Evolutionary conservation across 2,888 invertebrate species (phyloP).

Genomic region (Palloptera scutellata): DNA sequence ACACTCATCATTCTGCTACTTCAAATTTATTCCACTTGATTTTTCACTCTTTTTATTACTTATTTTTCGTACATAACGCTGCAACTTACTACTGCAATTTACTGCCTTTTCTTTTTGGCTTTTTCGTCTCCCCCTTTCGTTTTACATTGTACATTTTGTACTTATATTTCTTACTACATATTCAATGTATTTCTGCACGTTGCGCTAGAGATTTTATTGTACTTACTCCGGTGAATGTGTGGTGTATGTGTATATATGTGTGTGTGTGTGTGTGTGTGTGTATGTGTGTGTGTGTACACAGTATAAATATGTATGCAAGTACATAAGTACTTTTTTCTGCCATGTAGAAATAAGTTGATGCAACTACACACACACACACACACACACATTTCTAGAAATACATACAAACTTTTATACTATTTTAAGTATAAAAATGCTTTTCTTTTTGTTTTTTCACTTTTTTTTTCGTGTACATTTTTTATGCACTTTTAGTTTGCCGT

Average conservation of each 20-base stretch:
- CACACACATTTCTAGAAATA: no score
- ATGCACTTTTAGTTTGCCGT: conserved; percentile 27
- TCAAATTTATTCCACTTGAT: conserved; percentile 2
- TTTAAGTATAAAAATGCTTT: conserved; percentile 19
- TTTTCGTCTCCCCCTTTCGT: conserved; percentile 3
- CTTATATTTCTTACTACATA: neutral
- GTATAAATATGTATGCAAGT: conserved; percentile 5
- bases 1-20: neutral
- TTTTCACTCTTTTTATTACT: neutral
- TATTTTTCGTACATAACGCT: neutral
- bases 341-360: neutral
- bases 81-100: conserved; percentile 31
- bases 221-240: neutral
- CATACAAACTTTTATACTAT: neutral
- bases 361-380: neutral
- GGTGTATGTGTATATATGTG: neutral
- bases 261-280: neutral
- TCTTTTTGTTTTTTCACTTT: conserved; percentile 11
- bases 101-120: conserved; percentile 15
- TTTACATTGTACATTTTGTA: neutral
- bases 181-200: neutral
- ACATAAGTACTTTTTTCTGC: neutral
- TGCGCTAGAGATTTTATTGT: no score
- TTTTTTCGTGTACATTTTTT: conserved; percentile 12
- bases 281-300: neutral